Evolutionary conservation across 2,113 vertebrate species (phyloP).

Genomic region (Sander vitreus): DNA sequence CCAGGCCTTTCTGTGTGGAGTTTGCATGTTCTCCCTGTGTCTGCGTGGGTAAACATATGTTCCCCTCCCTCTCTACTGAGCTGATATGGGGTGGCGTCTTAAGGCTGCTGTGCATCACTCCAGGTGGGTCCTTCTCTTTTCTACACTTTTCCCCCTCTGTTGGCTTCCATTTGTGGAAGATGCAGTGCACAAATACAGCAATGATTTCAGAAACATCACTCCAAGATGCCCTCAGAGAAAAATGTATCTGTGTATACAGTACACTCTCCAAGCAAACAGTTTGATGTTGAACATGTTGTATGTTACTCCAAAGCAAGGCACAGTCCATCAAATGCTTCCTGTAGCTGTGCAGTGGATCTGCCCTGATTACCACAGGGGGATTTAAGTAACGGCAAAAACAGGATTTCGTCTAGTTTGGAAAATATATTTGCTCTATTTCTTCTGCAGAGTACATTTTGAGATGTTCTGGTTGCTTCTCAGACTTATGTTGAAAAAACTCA

Average conservation of each 20-base stretch:
- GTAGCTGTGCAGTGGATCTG: background rate
- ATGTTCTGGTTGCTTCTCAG: background rate
- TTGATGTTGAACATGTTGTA: background rate
- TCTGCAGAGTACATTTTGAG: background rate
- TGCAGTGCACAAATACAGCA: background rate
- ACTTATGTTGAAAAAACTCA: background rate
- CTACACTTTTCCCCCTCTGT: background rate
- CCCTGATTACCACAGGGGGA: conserved; percentile 6
- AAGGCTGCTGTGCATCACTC: no score
- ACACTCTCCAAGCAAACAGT: background rate
- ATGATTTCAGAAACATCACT: background rate
- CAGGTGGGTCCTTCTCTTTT: background rate
- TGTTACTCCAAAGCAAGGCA: background rate
- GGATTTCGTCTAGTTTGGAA: conserved; percentile 2
- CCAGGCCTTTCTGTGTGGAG: no score
- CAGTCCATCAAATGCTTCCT: conserved; percentile 22
- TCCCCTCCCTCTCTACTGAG: no score
- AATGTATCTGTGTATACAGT: background rate
- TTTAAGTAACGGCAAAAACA: conserved; percentile 9
- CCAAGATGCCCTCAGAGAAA: background rate
- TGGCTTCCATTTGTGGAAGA: background rate
- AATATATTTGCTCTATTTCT: background rate
- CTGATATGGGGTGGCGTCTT: no score
- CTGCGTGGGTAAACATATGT: no score
- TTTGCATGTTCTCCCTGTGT: no score